Percentiles rank a stretch among this genome's conserved stretches.
Conservation (phyloP, 2,888 invertebrate genomes). For the Synergus umbraculus region DNA sequence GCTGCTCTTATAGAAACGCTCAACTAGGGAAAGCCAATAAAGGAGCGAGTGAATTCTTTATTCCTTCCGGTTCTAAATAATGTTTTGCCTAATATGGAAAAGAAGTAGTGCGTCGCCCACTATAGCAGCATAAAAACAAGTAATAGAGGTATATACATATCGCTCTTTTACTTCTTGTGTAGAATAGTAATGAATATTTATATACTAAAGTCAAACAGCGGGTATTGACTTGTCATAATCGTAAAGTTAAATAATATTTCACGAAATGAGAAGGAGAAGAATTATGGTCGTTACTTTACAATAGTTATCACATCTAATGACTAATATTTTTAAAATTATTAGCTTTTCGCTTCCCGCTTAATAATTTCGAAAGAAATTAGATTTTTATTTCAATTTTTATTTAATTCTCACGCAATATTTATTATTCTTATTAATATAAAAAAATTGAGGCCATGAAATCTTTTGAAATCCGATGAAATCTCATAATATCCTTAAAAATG, state of each 20-base stretch:
- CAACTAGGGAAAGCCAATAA: not conserved
- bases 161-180: not conserved
- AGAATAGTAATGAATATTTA: constrained; percentile 1
- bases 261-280: not conserved
- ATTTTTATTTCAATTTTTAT: too few species aligned
- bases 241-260: not conserved
- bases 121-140: not conserved
- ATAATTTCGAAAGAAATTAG: too few species aligned
- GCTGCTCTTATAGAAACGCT: not conserved
- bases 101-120: not conserved
- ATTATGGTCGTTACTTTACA: not conserved
- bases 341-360: too few species aligned
- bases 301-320: not conserved
- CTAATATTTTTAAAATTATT: not conserved
- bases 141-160: not conserved
- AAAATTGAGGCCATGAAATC: too few species aligned
- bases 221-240: not conserved
- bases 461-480: too few species aligned
- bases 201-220: not conserved
- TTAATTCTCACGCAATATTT: too few species aligned
- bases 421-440: too few species aligned
- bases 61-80: constrained; percentile 15
- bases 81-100: constrained; percentile 8
- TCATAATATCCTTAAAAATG: too few species aligned
- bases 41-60: not conserved